Conservation (phyloP, 2,888 invertebrate genomes). For the Nesidiocoris tenuis region DNA sequence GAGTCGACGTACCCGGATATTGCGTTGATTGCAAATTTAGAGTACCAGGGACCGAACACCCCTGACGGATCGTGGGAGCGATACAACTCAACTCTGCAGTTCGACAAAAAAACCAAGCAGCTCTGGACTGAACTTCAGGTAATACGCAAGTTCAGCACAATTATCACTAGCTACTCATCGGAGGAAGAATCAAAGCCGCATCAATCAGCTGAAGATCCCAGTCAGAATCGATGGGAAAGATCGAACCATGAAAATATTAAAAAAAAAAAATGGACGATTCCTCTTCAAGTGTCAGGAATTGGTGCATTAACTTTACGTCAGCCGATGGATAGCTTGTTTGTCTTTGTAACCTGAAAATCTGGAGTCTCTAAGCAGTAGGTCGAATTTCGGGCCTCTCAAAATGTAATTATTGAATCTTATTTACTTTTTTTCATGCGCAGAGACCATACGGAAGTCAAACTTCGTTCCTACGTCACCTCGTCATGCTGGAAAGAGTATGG, state of each 20-base stretch:
- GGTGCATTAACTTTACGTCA: too few species aligned
- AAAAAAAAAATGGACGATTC: too few species aligned
- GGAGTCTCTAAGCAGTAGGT: too few species aligned
- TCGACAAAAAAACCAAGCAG: constrained; percentile 75
- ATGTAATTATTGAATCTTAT: neutral
- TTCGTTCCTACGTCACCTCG: constrained; percentile 77
- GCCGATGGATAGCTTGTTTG: too few species aligned
- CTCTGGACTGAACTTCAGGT: constrained; percentile 70
- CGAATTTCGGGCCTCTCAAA: too few species aligned
- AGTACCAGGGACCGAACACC: constrained; percentile 69
- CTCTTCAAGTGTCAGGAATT: too few species aligned
- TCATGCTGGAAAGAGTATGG: constrained; percentile 79
- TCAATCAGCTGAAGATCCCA: too few species aligned
- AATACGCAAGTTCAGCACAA: neutral
- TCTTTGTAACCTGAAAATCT: too few species aligned
- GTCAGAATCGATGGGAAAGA: too few species aligned
- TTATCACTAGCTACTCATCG: too few species aligned
- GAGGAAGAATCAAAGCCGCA: too few species aligned
- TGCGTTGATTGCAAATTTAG: constrained; percentile 72
- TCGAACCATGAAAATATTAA: too few species aligned
- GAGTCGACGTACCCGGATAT: constrained; percentile 58
- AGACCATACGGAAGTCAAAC: constrained; percentile 86
- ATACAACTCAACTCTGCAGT: constrained; percentile 74
- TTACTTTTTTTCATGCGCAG: constrained; percentile 55
- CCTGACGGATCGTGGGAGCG: constrained; percentile 73